These are phyloP conservation scores for Salticus scenicus DNA, from an alignment of 2,888 invertebrate genomes.

Conservation along the genomic window DNA sequence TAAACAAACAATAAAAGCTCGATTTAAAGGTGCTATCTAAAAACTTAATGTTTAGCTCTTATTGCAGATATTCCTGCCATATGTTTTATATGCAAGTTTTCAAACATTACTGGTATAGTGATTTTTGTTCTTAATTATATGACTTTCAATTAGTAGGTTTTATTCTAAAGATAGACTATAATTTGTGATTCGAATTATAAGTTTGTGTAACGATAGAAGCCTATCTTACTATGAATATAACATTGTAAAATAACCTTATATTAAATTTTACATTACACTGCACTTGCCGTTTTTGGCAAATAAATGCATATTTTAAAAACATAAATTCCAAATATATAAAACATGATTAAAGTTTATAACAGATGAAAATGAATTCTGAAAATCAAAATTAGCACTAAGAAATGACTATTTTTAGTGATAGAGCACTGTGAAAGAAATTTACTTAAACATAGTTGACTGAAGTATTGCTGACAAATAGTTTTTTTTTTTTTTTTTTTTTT, in stretches of 20 bases:
- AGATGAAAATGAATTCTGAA: background rate
- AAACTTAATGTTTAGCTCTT: too few species aligned
- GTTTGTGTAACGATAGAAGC: background rate
- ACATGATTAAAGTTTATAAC: background rate
- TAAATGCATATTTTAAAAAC: background rate
- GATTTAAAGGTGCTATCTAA: too few species aligned
- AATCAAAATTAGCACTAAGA: background rate
- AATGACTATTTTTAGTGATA: background rate
- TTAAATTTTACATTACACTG: slow-evolving; percentile 9
- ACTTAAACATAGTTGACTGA: too few species aligned
- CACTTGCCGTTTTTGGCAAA: background rate
- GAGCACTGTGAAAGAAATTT: too few species aligned
- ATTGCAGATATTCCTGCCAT: too few species aligned
- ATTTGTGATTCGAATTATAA: background rate
- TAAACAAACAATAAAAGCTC: too few species aligned
- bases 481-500: too few species aligned
- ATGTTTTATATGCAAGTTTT: too few species aligned
- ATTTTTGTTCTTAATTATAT: too few species aligned
- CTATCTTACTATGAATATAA: background rate
- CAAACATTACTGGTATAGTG: too few species aligned
- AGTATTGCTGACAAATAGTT: too few species aligned
- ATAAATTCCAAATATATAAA: slow-evolving; percentile 6
- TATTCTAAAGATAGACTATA: background rate
- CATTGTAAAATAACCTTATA: background rate
- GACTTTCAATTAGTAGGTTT: too few species aligned